Evolutionary conservation across 2,797 vertebrate genomes (phyloP).

Genomic region (Neosilurus hyrtlii): DNA sequence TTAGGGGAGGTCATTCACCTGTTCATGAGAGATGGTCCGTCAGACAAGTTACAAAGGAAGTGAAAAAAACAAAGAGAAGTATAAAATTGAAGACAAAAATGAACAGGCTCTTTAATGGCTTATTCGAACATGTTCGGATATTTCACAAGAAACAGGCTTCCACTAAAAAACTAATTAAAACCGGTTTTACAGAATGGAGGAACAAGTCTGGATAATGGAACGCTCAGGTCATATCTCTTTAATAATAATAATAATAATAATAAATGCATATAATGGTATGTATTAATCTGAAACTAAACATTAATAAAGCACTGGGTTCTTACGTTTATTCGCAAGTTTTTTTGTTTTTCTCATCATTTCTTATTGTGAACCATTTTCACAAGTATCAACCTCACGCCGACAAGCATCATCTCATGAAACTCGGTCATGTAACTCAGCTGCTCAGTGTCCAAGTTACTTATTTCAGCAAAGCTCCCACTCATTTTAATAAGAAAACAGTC

Average conservation of each 20-base stretch:
- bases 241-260: not conserved
- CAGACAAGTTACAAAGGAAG: conserved; percentile 53
- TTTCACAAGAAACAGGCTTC: conserved; percentile 24
- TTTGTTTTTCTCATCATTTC: not conserved
- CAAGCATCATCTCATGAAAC: conserved; percentile 31
- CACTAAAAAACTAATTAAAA: conserved; percentile 39
- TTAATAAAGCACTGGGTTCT: conserved; percentile 24
- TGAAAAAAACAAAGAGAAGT: conserved; percentile 27
- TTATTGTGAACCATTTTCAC: not conserved
- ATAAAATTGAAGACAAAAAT: conserved; percentile 49
- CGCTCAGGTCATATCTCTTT: not conserved
- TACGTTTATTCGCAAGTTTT: conserved; percentile 22
- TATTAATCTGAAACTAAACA: conserved; percentile 30
- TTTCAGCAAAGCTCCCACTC: conserved; percentile 33
- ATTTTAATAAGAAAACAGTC: conserved; percentile 23
- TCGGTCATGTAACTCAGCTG: conserved; percentile 12
- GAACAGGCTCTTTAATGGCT: conserved; percentile 30
- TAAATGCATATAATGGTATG: conserved; percentile 36
- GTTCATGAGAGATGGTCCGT: conserved; percentile 61
- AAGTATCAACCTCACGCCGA: conserved; percentile 10
- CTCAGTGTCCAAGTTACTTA: conserved; percentile 37
- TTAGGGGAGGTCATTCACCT: conserved; percentile 61
- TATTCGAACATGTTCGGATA: conserved; percentile 24
- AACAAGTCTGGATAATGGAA: conserved; percentile 13
- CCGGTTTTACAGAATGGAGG: conserved; percentile 25